Conservation (phyloP, 1,140 invertebrate species). For the Zaprionus kolodkinae region DNA sequence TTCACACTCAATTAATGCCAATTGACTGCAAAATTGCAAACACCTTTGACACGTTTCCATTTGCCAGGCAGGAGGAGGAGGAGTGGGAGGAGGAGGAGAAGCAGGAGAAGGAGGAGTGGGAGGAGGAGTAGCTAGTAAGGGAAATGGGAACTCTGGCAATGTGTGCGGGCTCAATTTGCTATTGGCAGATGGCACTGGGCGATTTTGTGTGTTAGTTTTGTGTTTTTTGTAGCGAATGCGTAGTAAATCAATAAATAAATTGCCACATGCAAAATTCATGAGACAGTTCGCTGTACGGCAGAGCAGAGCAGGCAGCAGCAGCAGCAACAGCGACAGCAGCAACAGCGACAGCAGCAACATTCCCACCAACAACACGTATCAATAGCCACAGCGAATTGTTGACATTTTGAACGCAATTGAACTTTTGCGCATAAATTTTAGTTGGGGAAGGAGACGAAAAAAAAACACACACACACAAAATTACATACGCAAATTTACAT, state of each 20-base stretch:
- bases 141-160: constrained; percentile 3
- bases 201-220: constrained; percentile 39
- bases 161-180: constrained; percentile 34
- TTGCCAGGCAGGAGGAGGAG: constrained; percentile 47
- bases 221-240: constrained; percentile 28
- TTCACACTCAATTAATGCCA: constrained; percentile 82
- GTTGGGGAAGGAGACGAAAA: constrained; percentile 3
- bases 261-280: constrained; percentile 78
- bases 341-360: neutral
- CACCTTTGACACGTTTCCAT: constrained; percentile 77
- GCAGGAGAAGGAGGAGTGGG: constrained; percentile 26
- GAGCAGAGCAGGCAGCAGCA: neutral
- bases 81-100: constrained; percentile 37
- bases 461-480: neutral
- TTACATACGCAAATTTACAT: neutral
- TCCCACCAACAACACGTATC: constrained; percentile 29
- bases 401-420: constrained; percentile 80
- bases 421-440: constrained; percentile 73
- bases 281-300: constrained; percentile 53
- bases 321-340: constrained; percentile 47
- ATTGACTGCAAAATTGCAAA: constrained; percentile 82
- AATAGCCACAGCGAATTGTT: constrained; percentile 64
- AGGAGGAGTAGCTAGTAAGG: constrained; percentile 4
- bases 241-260: constrained; percentile 83
- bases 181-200: constrained; percentile 31